Evolutionary conservation across 1,140 invertebrate species (phyloP).

Genomic region (Lethocerus indicus): DNA sequence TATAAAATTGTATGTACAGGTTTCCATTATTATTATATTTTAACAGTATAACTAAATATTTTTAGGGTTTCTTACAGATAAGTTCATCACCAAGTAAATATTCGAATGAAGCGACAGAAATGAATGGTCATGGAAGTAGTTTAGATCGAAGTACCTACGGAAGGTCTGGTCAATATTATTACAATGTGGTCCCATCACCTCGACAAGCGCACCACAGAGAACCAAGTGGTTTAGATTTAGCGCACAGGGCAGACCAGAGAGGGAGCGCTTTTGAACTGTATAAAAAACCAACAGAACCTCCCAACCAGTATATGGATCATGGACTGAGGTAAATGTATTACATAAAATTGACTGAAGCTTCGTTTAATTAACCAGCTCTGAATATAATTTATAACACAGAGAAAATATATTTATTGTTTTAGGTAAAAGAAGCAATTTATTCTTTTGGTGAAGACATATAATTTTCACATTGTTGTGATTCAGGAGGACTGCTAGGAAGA

Average conservation of each 20-base stretch:
- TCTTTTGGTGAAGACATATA: too few species aligned
- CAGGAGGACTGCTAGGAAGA: too few species aligned
- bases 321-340: constrained; percentile 17
- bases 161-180: constrained; percentile 32
- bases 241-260: constrained; percentile 71
- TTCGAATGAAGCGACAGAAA: constrained; percentile 15
- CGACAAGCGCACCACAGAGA: constrained; percentile 33
- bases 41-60: constrained; percentile 3
- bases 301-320: constrained; percentile 21
- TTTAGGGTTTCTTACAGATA: constrained; percentile 17
- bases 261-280: constrained; percentile 93
- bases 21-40: too few species aligned
- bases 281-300: constrained; percentile 50
- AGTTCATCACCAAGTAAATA: constrained; percentile 19
- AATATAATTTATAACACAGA: too few species aligned
- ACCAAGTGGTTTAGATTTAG: constrained; percentile 43
- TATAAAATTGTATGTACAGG: not conserved
- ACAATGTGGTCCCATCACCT: constrained; percentile 35
- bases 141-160: constrained; percentile 26
- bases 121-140: constrained; percentile 28
- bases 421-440: too few species aligned
- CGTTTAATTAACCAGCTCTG: too few species aligned
- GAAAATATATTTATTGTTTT: too few species aligned
- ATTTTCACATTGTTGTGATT: too few species aligned
- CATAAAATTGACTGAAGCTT: too few species aligned